Evolutionary conservation across 2,797 vertebrate species (phyloP).

Genomic region (Tenualosa thibaudeaui): DNA sequence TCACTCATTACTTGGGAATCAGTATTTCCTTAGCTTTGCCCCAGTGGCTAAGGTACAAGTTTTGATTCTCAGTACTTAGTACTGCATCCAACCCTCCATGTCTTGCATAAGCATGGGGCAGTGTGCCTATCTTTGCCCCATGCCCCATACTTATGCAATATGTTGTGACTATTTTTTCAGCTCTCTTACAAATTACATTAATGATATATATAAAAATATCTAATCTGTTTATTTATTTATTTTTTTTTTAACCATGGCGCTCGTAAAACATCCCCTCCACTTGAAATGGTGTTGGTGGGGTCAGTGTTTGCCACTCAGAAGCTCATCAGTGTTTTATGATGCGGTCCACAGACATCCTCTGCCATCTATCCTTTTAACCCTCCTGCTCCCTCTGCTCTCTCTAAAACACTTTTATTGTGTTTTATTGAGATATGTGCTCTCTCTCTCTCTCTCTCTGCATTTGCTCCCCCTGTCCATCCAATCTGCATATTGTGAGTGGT

Average conservation of each 20-base stretch:
- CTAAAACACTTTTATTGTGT: conserved; percentile 28
- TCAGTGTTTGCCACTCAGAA: conserved; percentile 34
- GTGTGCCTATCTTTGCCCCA: too few species aligned
- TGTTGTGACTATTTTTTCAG: not conserved
- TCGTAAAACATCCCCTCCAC: not conserved
- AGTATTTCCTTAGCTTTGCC: conserved; percentile 9
- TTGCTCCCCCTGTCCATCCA: conserved; percentile 35
- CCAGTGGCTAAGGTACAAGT: not conserved
- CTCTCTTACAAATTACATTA: not conserved
- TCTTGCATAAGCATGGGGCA: not conserved
- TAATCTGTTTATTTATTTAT: not conserved
- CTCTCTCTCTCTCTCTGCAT: conserved; percentile 32
- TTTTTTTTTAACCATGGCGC: not conserved
- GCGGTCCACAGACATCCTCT: conserved; percentile 38
- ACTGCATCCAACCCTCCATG: not conserved
- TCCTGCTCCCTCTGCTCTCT: conserved; percentile 33
- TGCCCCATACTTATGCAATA: not conserved
- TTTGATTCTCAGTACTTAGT: not conserved
- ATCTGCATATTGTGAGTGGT: conserved; percentile 49
- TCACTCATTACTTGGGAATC: conserved; percentile 32
- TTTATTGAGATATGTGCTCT: conserved; percentile 25
- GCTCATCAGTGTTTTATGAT: conserved; percentile 46
- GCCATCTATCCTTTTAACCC: conserved; percentile 44
- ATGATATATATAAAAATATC: not conserved
- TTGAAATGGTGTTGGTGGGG: not conserved